Conservation (phyloP, 2,113 vertebrate species). For the Sula dactylatra region DNA sequence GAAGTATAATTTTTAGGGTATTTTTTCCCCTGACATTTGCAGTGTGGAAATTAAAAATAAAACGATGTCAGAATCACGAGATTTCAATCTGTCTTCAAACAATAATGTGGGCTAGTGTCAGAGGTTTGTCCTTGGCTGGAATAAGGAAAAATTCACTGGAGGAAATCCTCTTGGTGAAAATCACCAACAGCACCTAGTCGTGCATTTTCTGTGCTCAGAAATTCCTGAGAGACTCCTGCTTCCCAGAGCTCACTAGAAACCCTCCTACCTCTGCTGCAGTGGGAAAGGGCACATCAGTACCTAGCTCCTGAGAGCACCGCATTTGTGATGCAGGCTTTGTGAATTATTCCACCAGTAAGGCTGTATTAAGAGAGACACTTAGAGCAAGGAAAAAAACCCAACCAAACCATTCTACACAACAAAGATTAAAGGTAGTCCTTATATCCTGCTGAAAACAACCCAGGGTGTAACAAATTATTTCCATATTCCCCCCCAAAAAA, state of each 20-base stretch:
- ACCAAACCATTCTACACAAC: neutral
- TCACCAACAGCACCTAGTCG: neutral
- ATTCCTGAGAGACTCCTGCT: neutral
- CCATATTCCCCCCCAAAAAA: rapidly evolving
- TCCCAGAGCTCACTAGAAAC: neutral
- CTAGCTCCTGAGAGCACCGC: neutral
- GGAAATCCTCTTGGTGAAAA: conserved; percentile 14
- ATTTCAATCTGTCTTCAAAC: conserved; percentile 64
- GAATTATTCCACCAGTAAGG: neutral
- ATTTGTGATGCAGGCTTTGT: neutral
- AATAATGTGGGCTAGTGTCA: conserved; percentile 62
- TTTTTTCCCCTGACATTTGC: conserved; percentile 70
- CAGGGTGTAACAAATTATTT: neutral
- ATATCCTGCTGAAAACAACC: neutral
- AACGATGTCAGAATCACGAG: conserved; percentile 56
- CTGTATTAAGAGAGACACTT: neutral
- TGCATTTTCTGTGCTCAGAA: neutral
- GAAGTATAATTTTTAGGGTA: conserved; percentile 70
- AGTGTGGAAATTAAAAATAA: conserved; percentile 67
- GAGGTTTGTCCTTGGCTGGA: conserved; percentile 55
- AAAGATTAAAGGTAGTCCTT: neutral
- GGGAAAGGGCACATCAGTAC: neutral
- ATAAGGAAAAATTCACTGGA: neutral
- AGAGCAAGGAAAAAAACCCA: neutral
- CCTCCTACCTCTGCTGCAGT: neutral